Evolutionary conservation across 2,113 vertebrate genomes (phyloP), one percentile per base, ranked within the genome.

Genomic region (Cavia porcellus): DNA sequence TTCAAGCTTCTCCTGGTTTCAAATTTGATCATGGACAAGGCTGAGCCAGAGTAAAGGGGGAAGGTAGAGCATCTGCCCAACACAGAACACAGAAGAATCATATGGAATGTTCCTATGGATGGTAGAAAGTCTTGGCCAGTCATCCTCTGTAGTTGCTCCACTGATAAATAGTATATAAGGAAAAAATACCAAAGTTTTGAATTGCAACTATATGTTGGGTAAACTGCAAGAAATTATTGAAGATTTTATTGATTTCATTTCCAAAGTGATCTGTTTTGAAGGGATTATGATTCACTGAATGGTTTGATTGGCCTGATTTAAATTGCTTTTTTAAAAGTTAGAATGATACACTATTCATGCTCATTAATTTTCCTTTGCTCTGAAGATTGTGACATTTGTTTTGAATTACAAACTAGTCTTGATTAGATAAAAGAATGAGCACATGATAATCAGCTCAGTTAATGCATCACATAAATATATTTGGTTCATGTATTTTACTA

Each of bases 391-490:
- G 95, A 97, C 86, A 83, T 96, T 95, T 97, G 83, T 95, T 98
- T 95, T 94, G 92, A 97, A 97, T 98, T 97, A 90, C 79, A 97
- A 96, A 97, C 95, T 57, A 89, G 68, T 38, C 72, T 95, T 96
- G 97, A 97, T 97, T 96, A 97, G 92, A 75, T 93, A 93, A 89
- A 77, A 62, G 93, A 95, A 82, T 95, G 70, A 94, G 72, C 68
- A 96, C 70, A 88, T 95, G 92, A 93, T 96, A 89, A 97, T 96
- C 83, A 96, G 93, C 70, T 68, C 93, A 96, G 75, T 77, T 94
- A 79, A 84, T 74, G 70, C n/a, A 94, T 95, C 68, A 80, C 52
- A 97, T 96, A 97, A 96, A 97, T 96, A 95, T 92, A 97, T 96
- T 96, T 94, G 59, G 86, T 90, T 97, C 92, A 88, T 95, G 62